Conservation (phyloP, 2,113 vertebrate species). For the Camelus dromedarius region DNA sequence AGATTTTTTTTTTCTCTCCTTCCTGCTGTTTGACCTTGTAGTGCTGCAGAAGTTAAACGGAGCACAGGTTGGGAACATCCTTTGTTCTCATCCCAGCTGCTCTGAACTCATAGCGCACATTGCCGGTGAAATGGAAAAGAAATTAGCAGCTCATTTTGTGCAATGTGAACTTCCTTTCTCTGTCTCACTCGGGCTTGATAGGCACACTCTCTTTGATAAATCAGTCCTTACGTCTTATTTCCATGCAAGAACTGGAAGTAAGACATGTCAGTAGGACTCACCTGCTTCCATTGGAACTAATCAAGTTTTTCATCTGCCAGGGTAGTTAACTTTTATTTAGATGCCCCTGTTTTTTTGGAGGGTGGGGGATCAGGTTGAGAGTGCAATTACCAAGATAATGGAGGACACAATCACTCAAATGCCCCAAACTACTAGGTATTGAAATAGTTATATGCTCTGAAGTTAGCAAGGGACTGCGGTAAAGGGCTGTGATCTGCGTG, state of each 20-base stretch:
- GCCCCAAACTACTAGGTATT: conserved; percentile 80
- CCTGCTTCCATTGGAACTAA: conserved; percentile 85
- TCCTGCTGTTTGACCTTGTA: conserved; percentile 85
- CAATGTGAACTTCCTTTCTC: conserved; percentile 87
- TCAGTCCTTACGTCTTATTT: conserved; percentile 87
- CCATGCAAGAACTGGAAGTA: conserved; percentile 84
- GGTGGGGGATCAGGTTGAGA: conserved; percentile 38
- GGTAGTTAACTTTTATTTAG: conserved; percentile 84
- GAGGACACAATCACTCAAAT: conserved; percentile 82
- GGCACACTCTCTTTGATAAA: conserved; percentile 87
- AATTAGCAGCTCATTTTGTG: conserved; percentile 89
- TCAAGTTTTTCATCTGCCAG: conserved; percentile 86
- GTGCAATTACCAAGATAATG: conserved; percentile 81
- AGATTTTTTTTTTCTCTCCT: not conserved
- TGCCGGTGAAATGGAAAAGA: conserved; percentile 89
- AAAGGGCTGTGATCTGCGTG: conserved; percentile 76
- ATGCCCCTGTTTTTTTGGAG: not conserved
- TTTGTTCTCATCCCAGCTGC: conserved; percentile 89
- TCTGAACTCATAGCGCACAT: conserved; percentile 83
- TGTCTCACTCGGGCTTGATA: conserved; percentile 85
- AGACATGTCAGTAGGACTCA: conserved; percentile 85
- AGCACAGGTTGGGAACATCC: conserved; percentile 86
- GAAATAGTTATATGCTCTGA: conserved; percentile 75
- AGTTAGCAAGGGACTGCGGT: conserved; percentile 73
- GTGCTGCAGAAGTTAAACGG: conserved; percentile 85